Conservation (phyloP, 2,797 vertebrate genomes). For the Adelosebastes latens region DNA sequence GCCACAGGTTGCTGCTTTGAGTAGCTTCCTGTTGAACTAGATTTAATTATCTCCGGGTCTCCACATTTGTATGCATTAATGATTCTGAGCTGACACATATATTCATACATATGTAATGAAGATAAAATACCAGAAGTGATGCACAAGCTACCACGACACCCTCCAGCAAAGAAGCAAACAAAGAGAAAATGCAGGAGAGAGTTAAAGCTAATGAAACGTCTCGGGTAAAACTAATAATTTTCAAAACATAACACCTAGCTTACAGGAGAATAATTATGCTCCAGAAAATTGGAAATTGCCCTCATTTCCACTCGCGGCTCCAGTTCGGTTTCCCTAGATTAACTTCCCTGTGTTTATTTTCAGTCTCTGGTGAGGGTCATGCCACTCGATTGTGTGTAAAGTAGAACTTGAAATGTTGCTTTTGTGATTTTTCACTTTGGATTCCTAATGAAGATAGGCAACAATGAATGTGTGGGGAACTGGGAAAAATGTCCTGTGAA, state of each 20-base stretch:
- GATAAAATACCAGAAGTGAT: neutral
- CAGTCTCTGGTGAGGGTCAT: neutral
- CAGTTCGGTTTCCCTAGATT: neutral
- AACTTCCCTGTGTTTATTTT: conserved; percentile 8
- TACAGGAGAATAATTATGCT: neutral
- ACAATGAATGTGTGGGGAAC: conserved; percentile 60
- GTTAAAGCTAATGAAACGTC: conserved; percentile 1
- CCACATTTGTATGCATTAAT: conserved; percentile 27
- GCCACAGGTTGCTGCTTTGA: conserved; percentile 11
- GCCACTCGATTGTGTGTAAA: conserved; percentile 1
- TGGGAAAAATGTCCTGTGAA: conserved; percentile 18
- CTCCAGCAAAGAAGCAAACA: neutral
- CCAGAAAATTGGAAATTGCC: conserved; percentile 19
- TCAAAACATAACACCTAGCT: neutral
- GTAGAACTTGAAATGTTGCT: conserved; percentile 3
- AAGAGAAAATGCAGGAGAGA: conserved; percentile 7
- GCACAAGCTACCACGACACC: neutral
- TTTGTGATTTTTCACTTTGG: conserved; percentile 13
- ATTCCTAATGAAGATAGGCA: conserved; percentile 32
- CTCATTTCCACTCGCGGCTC: neutral
- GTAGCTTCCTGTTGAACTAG: neutral
- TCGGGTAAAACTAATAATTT: neutral
- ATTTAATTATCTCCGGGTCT: conserved; percentile 21
- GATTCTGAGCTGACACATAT: neutral
- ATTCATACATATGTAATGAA: conserved; percentile 14